Conservation (phyloP, 2,113 vertebrate species). For the Lepus europaeus region DNA sequence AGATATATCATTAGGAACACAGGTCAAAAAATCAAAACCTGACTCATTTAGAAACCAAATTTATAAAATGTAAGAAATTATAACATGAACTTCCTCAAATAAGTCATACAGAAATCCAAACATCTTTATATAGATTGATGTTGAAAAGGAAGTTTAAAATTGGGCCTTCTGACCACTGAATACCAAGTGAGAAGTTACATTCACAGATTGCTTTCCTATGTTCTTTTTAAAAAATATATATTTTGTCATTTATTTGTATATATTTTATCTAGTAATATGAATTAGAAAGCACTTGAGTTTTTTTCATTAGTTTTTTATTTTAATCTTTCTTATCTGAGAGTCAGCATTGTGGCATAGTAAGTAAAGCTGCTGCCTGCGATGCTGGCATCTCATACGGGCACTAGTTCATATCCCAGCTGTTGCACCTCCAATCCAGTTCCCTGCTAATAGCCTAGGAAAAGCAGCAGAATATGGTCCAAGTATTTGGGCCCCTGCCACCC, state of each 20-base stretch:
- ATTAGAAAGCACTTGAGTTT: neutral
- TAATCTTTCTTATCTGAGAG: neutral
- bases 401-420: too few species aligned
- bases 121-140: neutral
- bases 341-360: too few species aligned
- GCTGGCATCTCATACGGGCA: too few species aligned
- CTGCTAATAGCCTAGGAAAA: too few species aligned
- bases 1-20: neutral
- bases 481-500: too few species aligned
- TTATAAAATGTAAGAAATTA: neutral
- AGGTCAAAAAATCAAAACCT: neutral
- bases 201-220: neutral
- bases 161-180: neutral
- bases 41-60: neutral
- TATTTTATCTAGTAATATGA: neutral
- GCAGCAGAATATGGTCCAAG: too few species aligned
- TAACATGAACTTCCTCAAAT: neutral
- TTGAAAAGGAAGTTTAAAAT: constrained; percentile 19
- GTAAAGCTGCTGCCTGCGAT: too few species aligned
- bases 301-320: neutral
- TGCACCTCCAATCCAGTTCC: too few species aligned
- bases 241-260: neutral
- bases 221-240: neutral
- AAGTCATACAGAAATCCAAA: neutral
- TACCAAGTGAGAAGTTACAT: neutral